Evolutionary conservation across 1,140 invertebrate species (phyloP), one percentile per base, ranked within the genome.

Genomic region (Cheumatopsyche charites): DNA sequence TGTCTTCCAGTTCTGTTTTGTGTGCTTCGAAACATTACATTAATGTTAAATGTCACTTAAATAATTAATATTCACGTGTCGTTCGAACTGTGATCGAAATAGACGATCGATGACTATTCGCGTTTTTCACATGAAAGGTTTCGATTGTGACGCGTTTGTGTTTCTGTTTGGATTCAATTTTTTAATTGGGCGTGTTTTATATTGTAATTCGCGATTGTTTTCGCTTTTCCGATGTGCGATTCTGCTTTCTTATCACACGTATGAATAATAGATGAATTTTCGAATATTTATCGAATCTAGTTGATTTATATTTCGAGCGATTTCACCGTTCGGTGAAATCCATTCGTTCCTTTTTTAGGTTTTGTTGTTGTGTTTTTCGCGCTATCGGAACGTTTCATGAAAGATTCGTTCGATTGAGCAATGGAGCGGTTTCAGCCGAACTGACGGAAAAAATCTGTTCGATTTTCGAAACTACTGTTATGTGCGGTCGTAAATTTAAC

Each of bases 401-500:
- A 36, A 36, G 29, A 36, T 36, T 36, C 3, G 29, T 36, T 36
- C 29, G 29, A 36, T 36, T 36, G 29, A 36, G 29, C 29, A 36
- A 36, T n/a, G n/a, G 29, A 36, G 29, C 29, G 29, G 9, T 9
- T 36, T 36, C 29, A 49, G 13, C 4, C 45, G 45, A 5, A 43
- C n/a, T 43, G 7, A 43, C 42, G 3, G 13, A 15, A 49, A 19
- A 49, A 15, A 49, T 5, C 13, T 5, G 4, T 49, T 19, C 13
- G 17, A 49, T 19, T n/a, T 36, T 9, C 29, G 26, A 42, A 66
- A 47, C 63, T 66, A 47, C 42, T 66, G 63, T 66, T 66, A 66
- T 47, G 62, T 63, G 62, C 58, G 62, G 41, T 66, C 41, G 42
- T 66, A 66, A 66, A 66, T 43, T 66, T 47, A 66, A 66, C 63